A percentile compares a stretch with the other conserved stretches of the same genome.
phyloP scores from a whole-genome alignment of 2,113 vertebrate genomes.

The Takifugu bimaculatus region DNA sequence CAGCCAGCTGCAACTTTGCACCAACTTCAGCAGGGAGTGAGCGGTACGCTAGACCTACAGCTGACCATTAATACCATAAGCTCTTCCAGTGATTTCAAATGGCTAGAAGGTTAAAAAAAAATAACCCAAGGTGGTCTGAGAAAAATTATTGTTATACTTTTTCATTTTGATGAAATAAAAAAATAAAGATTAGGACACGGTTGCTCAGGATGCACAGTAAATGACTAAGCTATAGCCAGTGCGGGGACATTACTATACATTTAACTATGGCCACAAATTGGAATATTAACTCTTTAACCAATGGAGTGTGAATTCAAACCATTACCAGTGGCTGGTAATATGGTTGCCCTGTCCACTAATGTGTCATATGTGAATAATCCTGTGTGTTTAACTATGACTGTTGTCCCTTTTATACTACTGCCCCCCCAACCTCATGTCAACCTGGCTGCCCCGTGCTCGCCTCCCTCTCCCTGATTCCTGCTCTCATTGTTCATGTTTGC shows the following conservation, averaged over 20 bases:
- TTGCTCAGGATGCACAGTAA: slow-evolving; percentile 61
- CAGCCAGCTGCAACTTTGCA: slow-evolving; percentile 65
- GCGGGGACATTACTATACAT: neutral
- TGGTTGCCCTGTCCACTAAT: slow-evolving; percentile 1
- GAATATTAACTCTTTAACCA: neutral
- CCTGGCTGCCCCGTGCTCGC: slow-evolving; percentile 38
- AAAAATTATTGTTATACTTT: slow-evolving; percentile 25
- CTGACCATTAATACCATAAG: slow-evolving; percentile 67
- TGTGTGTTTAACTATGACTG: slow-evolving; percentile 55
- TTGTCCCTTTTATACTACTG: slow-evolving; percentile 50
- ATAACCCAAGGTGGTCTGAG: slow-evolving; percentile 35
- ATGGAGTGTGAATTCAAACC: neutral
- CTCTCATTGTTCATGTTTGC: slow-evolving; percentile 77
- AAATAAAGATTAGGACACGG: slow-evolving; percentile 39
- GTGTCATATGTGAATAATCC: slow-evolving; percentile 62
- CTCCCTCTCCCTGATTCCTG: slow-evolving; percentile 52
- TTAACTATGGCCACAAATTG: neutral
- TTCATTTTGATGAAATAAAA: slow-evolving; percentile 7
- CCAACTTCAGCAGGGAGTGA: slow-evolving; percentile 48
- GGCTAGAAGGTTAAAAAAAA: slow-evolving; percentile 26
- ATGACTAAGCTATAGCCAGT: slow-evolving; percentile 20
- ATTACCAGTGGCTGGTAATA: neutral
- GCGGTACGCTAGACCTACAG: slow-evolving; percentile 44
- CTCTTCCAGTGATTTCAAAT: slow-evolving; percentile 53
- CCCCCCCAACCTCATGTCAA: slow-evolving; percentile 42